Evolutionary conservation across 2,888 invertebrate species (phyloP), one percentile per base, ranked within the genome.

Genomic region (Atherix ibis): DNA sequence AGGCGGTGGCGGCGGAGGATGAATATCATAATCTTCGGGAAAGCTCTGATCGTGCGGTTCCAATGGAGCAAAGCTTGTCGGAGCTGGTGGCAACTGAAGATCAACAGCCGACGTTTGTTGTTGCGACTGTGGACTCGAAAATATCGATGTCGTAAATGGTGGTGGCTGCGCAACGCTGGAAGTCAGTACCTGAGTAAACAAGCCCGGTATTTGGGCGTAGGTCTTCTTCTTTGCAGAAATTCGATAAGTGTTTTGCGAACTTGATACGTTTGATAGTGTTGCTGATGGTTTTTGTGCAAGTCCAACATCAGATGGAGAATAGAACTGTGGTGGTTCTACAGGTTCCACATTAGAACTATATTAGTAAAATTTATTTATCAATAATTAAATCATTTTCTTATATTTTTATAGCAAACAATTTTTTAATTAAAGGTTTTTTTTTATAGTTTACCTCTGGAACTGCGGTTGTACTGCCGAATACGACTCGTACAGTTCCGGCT

Each of bases 151-250:
- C n/a, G n/a, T n/a, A n/a, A n/a, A n/a, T n/a, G n/a, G n/a, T n/a
- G n/a, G n/a, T n/a, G n/a, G n/a, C n/a, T n/a, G n/a, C n/a, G 24
- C 16, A 12, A 6, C 30, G 12, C 26, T n/a, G 38, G n/a, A n/a
- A n/a, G n/a, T n/a, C n/a, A n/a, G n/a, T n/a, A n/a, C 36, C 4
- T 38, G 24, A 8, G 27, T 12, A 12, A 52, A 51, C 4, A 83
- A 52, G 2, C 83, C 82, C 1, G 84, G 84, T 46, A 80, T 73
- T 47, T 74, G 80, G 1, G 83, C 84, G 55, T 85, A 84, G 4
- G 70, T 62, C 48, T 79, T 75, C 52, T 77, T 75, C 45, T 71
- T 70, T 4, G 73, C 72, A 1, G 73, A 64, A 35, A 82, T 67
- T 22, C 83, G 66, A 55, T 76, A 84, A 26, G 65, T 70, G 44